phyloP scores from a whole-genome alignment of 2,797 vertebrate genomes.

The Sebastolobus altivelis region DNA sequence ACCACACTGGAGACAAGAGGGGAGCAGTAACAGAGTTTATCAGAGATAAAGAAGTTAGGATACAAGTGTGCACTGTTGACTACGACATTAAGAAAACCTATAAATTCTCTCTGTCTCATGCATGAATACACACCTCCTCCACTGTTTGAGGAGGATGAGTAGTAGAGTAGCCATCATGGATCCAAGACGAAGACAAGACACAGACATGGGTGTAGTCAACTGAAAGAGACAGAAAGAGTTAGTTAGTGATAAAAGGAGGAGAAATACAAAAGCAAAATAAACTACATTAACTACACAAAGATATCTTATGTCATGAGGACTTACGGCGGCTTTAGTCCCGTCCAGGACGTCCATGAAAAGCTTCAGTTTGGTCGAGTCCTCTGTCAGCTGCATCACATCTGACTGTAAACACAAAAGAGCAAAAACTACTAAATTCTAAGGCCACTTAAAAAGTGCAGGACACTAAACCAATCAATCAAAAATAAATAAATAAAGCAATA shows the following conservation, averaged over 20 bases:
- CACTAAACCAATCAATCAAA: neutral
- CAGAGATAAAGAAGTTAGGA: neutral
- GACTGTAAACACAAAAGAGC: constrained; percentile 79
- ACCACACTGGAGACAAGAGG: constrained; percentile 85
- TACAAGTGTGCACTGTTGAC: neutral
- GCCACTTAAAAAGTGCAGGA: neutral
- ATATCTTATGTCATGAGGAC: constrained; percentile 39
- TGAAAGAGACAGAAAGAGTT: constrained; percentile 55
- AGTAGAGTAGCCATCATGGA: constrained; percentile 96
- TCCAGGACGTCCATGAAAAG: constrained; percentile 94
- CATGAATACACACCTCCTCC: constrained; percentile 88
- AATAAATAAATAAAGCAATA: neutral
- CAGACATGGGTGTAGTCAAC: constrained; percentile 90
- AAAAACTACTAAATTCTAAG: neutral
- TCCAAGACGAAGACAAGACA: constrained; percentile 92
- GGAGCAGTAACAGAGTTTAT: neutral
- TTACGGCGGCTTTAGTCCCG: constrained; percentile 92
- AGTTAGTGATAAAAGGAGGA: neutral
- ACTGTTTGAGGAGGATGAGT: constrained; percentile 94
- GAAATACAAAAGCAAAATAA: neutral
- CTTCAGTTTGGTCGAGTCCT: constrained; percentile 86
- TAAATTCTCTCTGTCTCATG: neutral
- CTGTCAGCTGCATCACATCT: constrained; percentile 93
- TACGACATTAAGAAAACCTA: neutral
- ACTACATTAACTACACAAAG: neutral